A percentile compares a stretch with the other conserved stretches of the same genome.
Evolutionary conservation across 2,113 vertebrate genomes (phyloP).

Genomic region (Miniopterus natalensis): DNA sequence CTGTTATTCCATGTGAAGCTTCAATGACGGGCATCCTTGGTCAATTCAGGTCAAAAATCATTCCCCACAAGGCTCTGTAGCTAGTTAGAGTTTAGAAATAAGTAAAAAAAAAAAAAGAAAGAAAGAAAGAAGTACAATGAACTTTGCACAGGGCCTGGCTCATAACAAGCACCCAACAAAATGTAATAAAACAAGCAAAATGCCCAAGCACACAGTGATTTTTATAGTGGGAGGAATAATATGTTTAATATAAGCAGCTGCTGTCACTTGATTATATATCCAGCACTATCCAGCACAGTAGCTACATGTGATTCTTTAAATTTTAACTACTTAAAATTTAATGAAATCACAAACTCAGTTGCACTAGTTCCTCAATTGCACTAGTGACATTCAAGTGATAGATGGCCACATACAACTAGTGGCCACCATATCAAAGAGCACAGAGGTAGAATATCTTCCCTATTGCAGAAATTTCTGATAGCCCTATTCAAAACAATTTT

Average conservation of each 20-base stretch:
- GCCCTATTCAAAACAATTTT: not conserved
- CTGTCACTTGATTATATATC: not conserved
- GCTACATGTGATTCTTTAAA: not conserved
- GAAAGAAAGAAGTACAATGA: too few species aligned
- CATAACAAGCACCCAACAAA: not conserved
- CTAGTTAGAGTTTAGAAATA: not conserved
- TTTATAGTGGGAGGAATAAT: not conserved
- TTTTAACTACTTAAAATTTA: not conserved
- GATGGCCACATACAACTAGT: fast-evolving
- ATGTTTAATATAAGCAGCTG: not conserved
- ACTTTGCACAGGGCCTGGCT: not conserved
- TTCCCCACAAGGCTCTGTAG: not conserved
- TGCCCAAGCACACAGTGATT: too few species aligned
- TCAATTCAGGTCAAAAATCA: not conserved
- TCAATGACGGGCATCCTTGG: not conserved
- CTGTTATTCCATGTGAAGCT: not conserved
- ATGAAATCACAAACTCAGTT: not conserved
- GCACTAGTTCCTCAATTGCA: not conserved
- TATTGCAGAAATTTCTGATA: not conserved
- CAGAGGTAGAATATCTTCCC: not conserved
- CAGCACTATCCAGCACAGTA: not conserved
- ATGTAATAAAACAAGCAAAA: not conserved
- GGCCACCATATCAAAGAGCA: not conserved
- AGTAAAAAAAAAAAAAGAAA: too few species aligned
- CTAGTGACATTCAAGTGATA: not conserved